Percentiles rank a stretch among this genome's conserved stretches.
phyloP scores from a whole-genome alignment of 2,113 vertebrate genomes.

The Callipepla californica region DNA sequence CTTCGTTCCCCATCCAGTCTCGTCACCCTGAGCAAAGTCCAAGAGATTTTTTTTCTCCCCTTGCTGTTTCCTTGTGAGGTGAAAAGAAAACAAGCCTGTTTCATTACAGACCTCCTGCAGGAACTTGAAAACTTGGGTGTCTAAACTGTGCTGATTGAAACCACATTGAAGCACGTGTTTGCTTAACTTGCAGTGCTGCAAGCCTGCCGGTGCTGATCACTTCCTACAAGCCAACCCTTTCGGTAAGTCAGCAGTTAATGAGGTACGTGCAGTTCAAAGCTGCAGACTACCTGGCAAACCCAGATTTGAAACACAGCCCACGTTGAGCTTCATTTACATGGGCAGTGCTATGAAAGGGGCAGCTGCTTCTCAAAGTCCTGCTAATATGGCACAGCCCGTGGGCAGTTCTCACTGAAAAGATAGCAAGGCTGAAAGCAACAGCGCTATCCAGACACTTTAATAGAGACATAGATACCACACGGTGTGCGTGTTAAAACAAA shows the following conservation, averaged over 20 bases:
- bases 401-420: neutral
- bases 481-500: neutral
- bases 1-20: fast-evolving
- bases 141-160: neutral
- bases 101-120: constrained; percentile 8
- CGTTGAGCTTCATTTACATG: neutral
- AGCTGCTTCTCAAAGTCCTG: neutral
- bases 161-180: neutral
- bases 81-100: neutral
- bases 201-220: neutral
- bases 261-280: neutral
- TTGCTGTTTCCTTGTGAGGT: neutral
- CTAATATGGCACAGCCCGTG: fast-evolving
- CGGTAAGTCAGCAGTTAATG: neutral
- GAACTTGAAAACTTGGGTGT: constrained; percentile 15
- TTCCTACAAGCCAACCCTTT: neutral
- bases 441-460: neutral
- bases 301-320: neutral
- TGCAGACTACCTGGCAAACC: neutral
- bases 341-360: neutral
- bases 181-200: neutral
- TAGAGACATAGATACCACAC: neutral
- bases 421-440: neutral
- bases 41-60: neutral
- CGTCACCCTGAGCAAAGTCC: fast-evolving